Conservation (phyloP, 2,888 invertebrate genomes). For the Coenonympha arcania region DNA sequence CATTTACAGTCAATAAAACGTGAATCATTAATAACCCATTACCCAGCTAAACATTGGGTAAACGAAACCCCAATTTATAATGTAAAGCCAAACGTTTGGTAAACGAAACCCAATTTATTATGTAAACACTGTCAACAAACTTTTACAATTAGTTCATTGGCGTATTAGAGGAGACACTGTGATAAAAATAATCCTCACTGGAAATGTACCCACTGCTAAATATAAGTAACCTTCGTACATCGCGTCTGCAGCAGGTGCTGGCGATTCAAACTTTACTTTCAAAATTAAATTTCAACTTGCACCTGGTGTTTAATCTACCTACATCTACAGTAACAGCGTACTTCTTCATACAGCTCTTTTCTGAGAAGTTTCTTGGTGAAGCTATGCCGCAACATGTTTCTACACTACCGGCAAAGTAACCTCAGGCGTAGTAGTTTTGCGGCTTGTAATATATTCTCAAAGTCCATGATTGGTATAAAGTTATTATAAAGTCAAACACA, state of each 20-base stretch:
- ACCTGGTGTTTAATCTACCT: slow-evolving; percentile 8
- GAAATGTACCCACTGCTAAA: slow-evolving; percentile 12
- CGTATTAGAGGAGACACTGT: slow-evolving; percentile 16
- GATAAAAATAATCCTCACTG: slow-evolving; percentile 18
- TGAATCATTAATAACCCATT: background rate
- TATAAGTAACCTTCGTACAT: slow-evolving; percentile 17
- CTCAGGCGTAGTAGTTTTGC: too few species aligned
- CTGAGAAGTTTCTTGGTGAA: background rate
- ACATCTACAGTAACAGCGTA: background rate
- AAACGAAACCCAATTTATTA: slow-evolving; percentile 8
- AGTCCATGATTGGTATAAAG: too few species aligned
- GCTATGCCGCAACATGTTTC: too few species aligned
- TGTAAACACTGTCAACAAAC: slow-evolving; percentile 9
- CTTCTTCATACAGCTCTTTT: background rate
- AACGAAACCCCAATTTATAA: background rate
- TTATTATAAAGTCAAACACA: too few species aligned
- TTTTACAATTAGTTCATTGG: slow-evolving; percentile 12
- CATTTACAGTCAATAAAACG: background rate
- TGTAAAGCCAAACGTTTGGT: background rate
- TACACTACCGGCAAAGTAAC: too few species aligned
- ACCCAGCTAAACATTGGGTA: background rate
- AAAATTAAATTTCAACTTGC: slow-evolving; percentile 7
- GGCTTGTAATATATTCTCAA: too few species aligned
- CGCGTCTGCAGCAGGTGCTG: slow-evolving; percentile 11
- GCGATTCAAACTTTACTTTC: slow-evolving; percentile 12